Conservation (phyloP, 2,113 vertebrate species). For the Mixornis gularis region DNA sequence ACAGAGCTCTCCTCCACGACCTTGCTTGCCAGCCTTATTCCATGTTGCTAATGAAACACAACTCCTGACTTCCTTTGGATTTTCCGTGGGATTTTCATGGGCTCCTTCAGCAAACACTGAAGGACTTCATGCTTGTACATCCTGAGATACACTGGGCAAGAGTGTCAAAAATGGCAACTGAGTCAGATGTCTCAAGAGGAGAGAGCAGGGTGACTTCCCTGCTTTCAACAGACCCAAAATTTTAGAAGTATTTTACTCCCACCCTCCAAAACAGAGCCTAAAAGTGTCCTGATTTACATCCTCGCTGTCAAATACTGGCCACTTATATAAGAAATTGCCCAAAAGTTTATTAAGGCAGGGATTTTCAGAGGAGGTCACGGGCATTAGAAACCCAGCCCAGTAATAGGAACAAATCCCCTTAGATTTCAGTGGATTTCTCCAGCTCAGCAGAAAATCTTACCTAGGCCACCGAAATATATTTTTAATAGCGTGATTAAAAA, state of each 20-base stretch:
- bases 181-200: neutral
- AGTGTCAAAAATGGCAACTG: neutral
- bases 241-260: neutral
- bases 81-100: neutral
- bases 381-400: neutral
- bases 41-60: neutral
- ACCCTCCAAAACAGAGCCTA: neutral
- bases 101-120: neutral
- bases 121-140: neutral
- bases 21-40: neutral
- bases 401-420: neutral
- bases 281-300: neutral
- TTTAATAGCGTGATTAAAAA: neutral
- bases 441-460: conserved; percentile 31
- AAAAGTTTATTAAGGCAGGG: neutral
- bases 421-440: conserved; percentile 27
- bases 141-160: neutral
- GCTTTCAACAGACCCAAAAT: neutral
- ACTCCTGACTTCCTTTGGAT: neutral
- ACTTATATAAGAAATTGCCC: neutral
- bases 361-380: neutral
- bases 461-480: neutral
- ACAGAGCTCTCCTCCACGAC: neutral
- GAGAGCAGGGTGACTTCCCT: neutral
- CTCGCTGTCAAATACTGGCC: neutral